Conservation (phyloP, 23 tunicate species). For the Clavelina lepadiformis region DNA sequence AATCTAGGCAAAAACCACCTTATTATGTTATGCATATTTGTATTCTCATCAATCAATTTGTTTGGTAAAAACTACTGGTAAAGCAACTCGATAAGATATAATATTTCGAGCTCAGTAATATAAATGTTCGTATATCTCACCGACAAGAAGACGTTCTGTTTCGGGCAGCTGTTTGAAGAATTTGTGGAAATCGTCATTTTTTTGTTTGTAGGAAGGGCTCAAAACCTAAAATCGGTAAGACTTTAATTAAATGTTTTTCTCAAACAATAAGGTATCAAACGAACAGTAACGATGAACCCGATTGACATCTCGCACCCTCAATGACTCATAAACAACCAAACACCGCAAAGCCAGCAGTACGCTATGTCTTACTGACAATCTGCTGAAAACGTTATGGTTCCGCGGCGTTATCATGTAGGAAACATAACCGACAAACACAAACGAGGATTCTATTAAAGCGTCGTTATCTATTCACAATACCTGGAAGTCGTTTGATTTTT, state of each 20-base stretch:
- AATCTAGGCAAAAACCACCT: conserved; percentile 28
- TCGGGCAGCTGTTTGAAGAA: conserved; percentile 79
- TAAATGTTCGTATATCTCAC: too few species aligned
- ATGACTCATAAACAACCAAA: neutral
- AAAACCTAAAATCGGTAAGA: conserved; percentile 36
- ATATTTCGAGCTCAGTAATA: too few species aligned
- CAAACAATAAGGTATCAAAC: too few species aligned
- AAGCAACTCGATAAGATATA: neutral
- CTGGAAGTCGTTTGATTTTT: too few species aligned
- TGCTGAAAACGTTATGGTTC: neutral
- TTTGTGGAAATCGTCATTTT: conserved; percentile 84
- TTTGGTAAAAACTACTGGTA: too few species aligned
- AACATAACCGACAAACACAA: too few species aligned
- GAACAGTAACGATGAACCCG: neutral
- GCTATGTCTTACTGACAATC: neutral
- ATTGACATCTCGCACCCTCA: neutral
- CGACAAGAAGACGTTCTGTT: conserved; percentile 69
- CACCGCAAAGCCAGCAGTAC: neutral
- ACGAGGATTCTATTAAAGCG: too few species aligned
- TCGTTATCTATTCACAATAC: too few species aligned
- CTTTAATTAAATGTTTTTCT: neutral
- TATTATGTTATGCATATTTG: neutral
- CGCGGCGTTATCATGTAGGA: neutral
- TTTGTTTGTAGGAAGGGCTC: conserved; percentile 86
- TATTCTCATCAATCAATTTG: neutral